phyloP scores from a whole-genome alignment of 2,113 vertebrate genomes.

The Coreoperca whiteheadi region DNA sequence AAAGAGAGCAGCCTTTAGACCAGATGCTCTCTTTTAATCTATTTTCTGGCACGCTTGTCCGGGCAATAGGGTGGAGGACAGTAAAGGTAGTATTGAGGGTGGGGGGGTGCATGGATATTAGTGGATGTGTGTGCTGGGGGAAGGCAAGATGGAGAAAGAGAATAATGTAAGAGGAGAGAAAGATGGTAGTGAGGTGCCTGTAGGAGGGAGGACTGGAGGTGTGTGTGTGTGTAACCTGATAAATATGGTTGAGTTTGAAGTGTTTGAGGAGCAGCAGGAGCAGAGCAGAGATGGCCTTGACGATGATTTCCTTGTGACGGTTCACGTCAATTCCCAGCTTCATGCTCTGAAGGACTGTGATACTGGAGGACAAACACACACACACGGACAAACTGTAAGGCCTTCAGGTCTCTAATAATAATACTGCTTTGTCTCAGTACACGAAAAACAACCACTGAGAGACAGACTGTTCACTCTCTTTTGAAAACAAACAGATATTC shows the following conservation, averaged over 20 bases:
- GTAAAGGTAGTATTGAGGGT: too few species aligned
- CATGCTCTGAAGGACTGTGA: slow-evolving; percentile 98
- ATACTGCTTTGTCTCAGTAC: not conserved
- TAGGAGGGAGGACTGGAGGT: not conserved
- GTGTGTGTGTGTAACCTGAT: slow-evolving; percentile 86
- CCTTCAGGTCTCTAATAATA: slow-evolving; percentile 5
- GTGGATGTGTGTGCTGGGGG: not conserved
- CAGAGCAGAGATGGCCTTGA: slow-evolving; percentile 94
- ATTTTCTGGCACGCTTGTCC: too few species aligned
- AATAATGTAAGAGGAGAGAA: slow-evolving; percentile 13
- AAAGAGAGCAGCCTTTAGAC: not conserved
- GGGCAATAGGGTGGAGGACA: too few species aligned
- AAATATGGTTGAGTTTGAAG: slow-evolving; percentile 96
- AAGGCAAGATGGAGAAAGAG: not conserved
- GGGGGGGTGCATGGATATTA: too few species aligned
- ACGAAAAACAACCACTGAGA: not conserved
- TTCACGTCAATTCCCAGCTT: slow-evolving; percentile 97
- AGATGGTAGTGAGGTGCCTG: not conserved
- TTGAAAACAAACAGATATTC: slow-evolving; percentile 23
- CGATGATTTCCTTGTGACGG: slow-evolving; percentile 97
- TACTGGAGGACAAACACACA: slow-evolving; percentile 79
- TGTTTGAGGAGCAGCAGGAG: slow-evolving; percentile 96
- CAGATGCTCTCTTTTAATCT: not conserved
- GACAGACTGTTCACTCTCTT: slow-evolving; percentile 2
- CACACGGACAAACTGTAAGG: slow-evolving; percentile 25